Evolutionary conservation across 2,113 vertebrate genomes (phyloP).

Genomic region (Platysteira castanea): DNA sequence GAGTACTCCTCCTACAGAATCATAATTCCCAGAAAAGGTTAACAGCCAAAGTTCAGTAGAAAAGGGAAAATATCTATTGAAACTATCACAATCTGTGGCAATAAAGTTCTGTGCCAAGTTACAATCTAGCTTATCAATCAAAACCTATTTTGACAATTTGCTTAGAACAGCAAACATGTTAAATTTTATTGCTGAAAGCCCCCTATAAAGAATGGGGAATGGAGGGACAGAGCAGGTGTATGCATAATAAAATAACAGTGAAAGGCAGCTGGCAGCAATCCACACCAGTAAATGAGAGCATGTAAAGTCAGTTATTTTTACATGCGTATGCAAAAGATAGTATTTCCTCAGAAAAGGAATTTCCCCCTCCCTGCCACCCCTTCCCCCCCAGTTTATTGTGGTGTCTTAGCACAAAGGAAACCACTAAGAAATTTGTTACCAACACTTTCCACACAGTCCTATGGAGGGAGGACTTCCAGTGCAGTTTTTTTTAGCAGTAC

Average conservation of each 20-base stretch:
- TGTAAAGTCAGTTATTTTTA: not conserved
- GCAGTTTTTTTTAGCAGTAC: not conserved
- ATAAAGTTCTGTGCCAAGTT: not conserved
- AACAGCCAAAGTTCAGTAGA: not conserved
- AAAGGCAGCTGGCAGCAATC: not conserved
- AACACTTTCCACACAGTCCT: not conserved
- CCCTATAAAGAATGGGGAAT: not conserved
- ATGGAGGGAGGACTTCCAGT: not conserved
- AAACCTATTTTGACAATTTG: not conserved
- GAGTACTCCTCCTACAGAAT: not conserved
- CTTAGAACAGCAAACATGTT: not conserved
- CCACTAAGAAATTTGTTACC: not conserved
- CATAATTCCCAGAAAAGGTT: not conserved
- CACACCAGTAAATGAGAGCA: not conserved
- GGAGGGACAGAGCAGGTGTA: not conserved
- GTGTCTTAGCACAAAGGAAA: not conserved
- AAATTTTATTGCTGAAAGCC: not conserved
- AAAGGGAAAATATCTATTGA: not conserved
- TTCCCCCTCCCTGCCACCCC: too few relatives aligned
- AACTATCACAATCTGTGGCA: not conserved
- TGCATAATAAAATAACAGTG: not conserved
- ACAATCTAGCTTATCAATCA: not conserved
- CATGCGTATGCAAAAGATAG: not conserved
- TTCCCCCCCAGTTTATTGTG: rapidly evolving
- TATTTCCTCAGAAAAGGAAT: not conserved